Evolutionary conservation across 2,797 vertebrate genomes (phyloP), one percentile per base, ranked within the genome.

Genomic region (Clarias platycephalus): DNA sequence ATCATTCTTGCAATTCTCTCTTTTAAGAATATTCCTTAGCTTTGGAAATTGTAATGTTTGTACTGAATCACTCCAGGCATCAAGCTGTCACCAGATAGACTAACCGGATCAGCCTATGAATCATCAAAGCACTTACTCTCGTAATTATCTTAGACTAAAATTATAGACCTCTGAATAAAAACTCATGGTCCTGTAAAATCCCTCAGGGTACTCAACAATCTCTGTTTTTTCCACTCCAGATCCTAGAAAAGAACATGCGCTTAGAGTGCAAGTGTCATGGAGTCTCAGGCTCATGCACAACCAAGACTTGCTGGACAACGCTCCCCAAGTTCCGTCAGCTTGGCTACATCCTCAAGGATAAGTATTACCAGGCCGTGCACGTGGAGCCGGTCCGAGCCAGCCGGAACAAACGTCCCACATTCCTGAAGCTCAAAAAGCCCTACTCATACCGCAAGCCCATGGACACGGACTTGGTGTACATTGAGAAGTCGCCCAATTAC

Each of bases 211-310:
- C 62, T 88, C 28, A 86, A 83, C 24, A 24, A 70, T 76, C 24
- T 86, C 1, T 80, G 57, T 78, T 70, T 37, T 57, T 84, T 87
- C n/a, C 24, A 60, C 88, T 88, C 6, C 89, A 97, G 98, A 94
- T 97, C 83, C 93, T 99, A 86, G 97, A 99, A 91, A 97, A 99
- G 89, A 97, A 96, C 90, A 98, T 98, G 97, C 97, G 94, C 75
- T 91, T 99, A 83, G 98, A 99, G 91, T 99, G 98, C 89, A 99
- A 99, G 89, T 99, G 98, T 86, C 98, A 99, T 0, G 98, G 98
- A 0, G 98, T 99, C 44, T 99, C 98, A 0, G 98, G 98, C 49
- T 99, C 98, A 1, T 99, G 98, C 90, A 99, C 98, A 86, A 99
- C 97, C 80, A 99, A 97, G 93, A 99, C 98, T 0, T 99, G 98